Evolutionary conservation across 2,888 invertebrate species (phyloP).

Genomic region (Drosophila colorata): DNA sequence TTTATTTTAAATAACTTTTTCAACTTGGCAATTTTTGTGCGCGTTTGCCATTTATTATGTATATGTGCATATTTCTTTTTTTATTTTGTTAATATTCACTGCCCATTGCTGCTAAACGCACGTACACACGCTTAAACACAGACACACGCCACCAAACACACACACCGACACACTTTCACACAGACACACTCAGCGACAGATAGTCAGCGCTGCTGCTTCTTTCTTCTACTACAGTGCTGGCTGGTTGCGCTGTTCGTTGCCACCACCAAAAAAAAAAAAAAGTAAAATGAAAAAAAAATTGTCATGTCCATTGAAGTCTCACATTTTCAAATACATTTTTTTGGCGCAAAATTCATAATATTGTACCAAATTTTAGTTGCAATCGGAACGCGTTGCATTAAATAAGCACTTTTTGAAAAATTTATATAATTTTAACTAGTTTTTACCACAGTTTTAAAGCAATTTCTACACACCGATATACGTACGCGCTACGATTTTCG

Average conservation of each 20-base stretch:
- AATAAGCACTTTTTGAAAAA: constrained; percentile 67
- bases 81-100: constrained; percentile 70
- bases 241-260: constrained; percentile 65
- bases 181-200: constrained; percentile 52
- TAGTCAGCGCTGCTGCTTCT: constrained; percentile 68
- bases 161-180: constrained; percentile 23
- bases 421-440: constrained; percentile 71
- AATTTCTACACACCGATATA: constrained; percentile 82
- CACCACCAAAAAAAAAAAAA: constrained; percentile 75
- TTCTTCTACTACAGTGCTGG: constrained; percentile 57
- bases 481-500: constrained; percentile 81
- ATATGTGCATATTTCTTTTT: constrained; percentile 21
- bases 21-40: constrained; percentile 36
- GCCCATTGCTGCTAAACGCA: constrained; percentile 45
- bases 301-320: constrained; percentile 82
- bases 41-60: constrained; percentile 32
- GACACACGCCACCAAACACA: constrained; percentile 32
- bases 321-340: constrained; percentile 80
- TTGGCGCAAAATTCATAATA: constrained; percentile 60
- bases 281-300: constrained; percentile 52
- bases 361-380: constrained; percentile 57
- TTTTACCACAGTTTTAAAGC: constrained; percentile 81
- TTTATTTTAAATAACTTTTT: constrained; percentile 11
- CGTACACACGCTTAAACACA: constrained; percentile 43
- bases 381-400: constrained; percentile 61